phyloP scores from a whole-genome alignment of 2,113 vertebrate genomes.

The Enhydra lutris region DNA sequence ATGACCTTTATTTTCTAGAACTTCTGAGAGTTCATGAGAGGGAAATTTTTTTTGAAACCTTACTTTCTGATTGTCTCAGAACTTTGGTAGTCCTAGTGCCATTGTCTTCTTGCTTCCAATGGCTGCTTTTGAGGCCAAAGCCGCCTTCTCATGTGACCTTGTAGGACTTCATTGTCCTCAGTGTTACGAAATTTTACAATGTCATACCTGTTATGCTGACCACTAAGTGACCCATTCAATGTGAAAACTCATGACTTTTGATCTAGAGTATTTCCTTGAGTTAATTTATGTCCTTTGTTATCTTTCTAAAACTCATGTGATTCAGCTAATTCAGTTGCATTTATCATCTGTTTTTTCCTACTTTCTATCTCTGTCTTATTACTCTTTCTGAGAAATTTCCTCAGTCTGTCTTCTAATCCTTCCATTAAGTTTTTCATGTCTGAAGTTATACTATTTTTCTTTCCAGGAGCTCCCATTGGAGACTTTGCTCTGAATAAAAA shows the following conservation, averaged over 20 bases:
- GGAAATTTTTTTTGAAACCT: too few species aligned
- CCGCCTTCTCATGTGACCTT: not conserved
- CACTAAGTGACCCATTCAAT: not conserved
- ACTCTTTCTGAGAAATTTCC: not conserved
- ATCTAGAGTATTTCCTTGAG: not conserved
- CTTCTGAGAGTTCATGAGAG: too few species aligned
- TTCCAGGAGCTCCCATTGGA: not conserved
- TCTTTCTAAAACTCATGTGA: not conserved
- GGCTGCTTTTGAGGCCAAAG: not conserved
- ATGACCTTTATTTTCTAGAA: not conserved
- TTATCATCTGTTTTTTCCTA: not conserved
- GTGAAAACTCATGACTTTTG: not conserved
- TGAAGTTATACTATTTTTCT: not conserved
- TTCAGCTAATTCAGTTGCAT: not conserved
- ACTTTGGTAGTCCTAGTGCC: rapidly evolving
- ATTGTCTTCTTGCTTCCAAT: not conserved
- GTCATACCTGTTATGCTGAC: not conserved
- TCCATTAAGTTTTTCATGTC: not conserved
- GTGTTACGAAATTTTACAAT: not conserved
- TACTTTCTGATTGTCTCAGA: not conserved
- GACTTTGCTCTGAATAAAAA: not conserved
- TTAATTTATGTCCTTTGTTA: not conserved
- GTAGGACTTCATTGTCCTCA: not conserved
- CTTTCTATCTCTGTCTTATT: not conserved
- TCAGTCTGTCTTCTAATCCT: not conserved